Base-by-base conservation (phyloP, 2,113 vertebrate genomes). In the Camarhynchus parvulus region DNA sequence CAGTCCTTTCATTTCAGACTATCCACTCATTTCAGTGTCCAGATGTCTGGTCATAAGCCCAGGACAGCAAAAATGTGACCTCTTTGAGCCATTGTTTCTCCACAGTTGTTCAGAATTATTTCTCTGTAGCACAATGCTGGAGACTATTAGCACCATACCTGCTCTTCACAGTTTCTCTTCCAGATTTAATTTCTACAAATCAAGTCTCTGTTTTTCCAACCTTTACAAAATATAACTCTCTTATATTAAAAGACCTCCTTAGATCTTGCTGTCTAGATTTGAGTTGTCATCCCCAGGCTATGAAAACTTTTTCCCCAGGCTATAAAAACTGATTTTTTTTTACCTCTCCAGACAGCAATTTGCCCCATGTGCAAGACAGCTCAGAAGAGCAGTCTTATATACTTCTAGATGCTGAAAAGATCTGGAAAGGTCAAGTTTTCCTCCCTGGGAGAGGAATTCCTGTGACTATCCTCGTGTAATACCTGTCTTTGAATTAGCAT, bases 181-280 rank as follows among this genome's bases (percentile, higher is more conserved):
- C 39, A 94, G 58, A 56, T 78, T 80, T 80, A 50, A 68, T 80
- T 83, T 90, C 64, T 74, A 53, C 23, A 78, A 93, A 93, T 92
- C 83, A 73, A 72, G 41, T 58, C n/a, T 76, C 28, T 74, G 31
- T 10, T 91, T 90, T 73, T 62, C 62, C n/a, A 64, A 21, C 11
- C 33, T 92, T 70, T 68, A 81, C n/a, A 52, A 87, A 88, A 80
- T 7, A 3, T 74, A 15, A 33, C 18, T 67, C 68, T 94, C 15
- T 46, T 66, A 39, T 53, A 64, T 39, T 64, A 49, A 76, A 85
- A 68, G 27, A 33, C 20, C 23, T 64, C 33, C 35, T 94, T 82
- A 62, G 56, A 63, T 68, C 39, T 50, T 81, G 17, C 64, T 87
- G 31, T 62, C 72, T 77, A 55, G 59, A 53, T 86, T 79, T 66